phyloP scores from a whole-genome alignment of 2,888 invertebrate species.

The Cerceris rybyensis region DNA sequence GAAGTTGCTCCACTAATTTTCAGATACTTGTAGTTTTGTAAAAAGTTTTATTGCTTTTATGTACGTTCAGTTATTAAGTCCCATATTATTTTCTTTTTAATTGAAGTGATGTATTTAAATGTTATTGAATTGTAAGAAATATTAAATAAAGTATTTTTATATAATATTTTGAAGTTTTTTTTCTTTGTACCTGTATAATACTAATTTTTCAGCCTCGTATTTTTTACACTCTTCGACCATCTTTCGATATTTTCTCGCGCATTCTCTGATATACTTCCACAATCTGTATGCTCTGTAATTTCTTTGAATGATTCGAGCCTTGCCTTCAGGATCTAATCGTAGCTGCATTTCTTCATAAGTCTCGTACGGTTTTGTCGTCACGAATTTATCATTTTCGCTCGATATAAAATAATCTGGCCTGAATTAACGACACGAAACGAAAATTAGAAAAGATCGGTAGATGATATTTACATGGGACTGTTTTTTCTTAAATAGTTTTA shows the following conservation, averaged over 20 bases:
- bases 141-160: background rate
- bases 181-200: constrained; percentile 46
- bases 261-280: constrained; percentile 82
- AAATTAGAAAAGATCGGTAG: background rate
- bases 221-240: constrained; percentile 83
- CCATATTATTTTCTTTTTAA: background rate
- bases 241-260: constrained; percentile 83
- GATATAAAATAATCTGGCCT: constrained; percentile 85
- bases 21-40: background rate
- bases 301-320: constrained; percentile 85
- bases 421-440: constrained; percentile 48
- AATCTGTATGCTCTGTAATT: constrained; percentile 85
- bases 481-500: no score
- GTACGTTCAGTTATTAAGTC: background rate
- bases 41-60: no score
- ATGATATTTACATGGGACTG: no score
- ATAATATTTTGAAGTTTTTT: background rate
- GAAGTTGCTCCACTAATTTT: background rate
- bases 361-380: constrained; percentile 86
- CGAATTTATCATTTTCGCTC: constrained; percentile 85
- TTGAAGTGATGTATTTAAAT: no score
- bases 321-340: constrained; percentile 80
- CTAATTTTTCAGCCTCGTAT: constrained; percentile 80
- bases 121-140: no score
- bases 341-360: constrained; percentile 85